Evolutionary conservation across 2,888 invertebrate genomes (phyloP), one percentile per base, ranked within the genome.

Genomic region (Drosophila robusta): DNA sequence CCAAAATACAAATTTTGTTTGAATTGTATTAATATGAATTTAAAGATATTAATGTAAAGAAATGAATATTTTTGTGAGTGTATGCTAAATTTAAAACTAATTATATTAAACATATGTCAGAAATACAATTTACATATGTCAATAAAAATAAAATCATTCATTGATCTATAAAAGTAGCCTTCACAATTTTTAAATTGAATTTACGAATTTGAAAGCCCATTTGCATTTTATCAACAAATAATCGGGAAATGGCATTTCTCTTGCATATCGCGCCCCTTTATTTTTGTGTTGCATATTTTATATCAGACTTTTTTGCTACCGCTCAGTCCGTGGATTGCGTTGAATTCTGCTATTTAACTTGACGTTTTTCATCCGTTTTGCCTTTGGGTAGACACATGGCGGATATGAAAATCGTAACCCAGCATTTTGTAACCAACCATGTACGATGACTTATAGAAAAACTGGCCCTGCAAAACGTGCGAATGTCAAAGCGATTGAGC

Each of bases 341-440:
- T 44, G 45, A 56, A 65, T 65, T 68, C 51, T 41, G 12, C 41
- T 42, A 73, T 73, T 73, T 18, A 65, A 38, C 45, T 62, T 65
- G 75, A 65, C 75, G 46, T 12, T 76, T 62, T 61, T 32, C 54
- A 36, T 26, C 44, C 24, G 58, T 3, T 55, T 50, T 69, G 57
- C 49, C 58, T 44, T 44, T 32, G 39, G 34, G 26, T 38, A 26
- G 24, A 60, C 55, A 58, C 49, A 60, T 41, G 36, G 38, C 78
- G 75, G 76, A 78, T 65, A 69, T 74, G 62, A 58, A 54, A 67
- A 51, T 12, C 60, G 64, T 65, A 52, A 12, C 57, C 42, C 50
- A 57, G 16, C 50, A 47, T 39, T 54, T 51, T 68, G 55, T 60
- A 70, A 70, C 55, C 46, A 67, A 36, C 50, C 14, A 38, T 54